Percentiles rank a stretch among this genome's conserved stretches.
phyloP scores from a whole-genome alignment of 1,140 invertebrate species.

The Cataglyphis hispanica region DNA sequence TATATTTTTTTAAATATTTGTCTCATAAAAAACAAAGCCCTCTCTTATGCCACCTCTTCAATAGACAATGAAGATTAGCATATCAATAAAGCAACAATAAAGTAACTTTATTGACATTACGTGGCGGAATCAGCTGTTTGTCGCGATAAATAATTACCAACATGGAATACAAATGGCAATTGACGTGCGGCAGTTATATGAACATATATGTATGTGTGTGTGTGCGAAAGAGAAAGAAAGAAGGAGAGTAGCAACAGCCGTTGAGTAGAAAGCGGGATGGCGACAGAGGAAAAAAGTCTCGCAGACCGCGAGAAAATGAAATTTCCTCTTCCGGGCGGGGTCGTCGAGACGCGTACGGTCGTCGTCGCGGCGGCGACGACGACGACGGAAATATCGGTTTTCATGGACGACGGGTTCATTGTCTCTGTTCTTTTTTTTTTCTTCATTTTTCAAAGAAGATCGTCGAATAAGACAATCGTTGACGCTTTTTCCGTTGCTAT shows the following conservation, averaged over 20 bases:
- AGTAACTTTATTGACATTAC: conserved; percentile 70
- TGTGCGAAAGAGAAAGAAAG: background rate
- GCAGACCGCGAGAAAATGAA: conserved; percentile 68
- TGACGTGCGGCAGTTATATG: conserved; percentile 6
- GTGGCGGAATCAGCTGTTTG: conserved; percentile 67
- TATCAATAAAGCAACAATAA: conserved; percentile 67
- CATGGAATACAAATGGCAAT: conserved; percentile 34
- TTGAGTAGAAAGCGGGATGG: conserved; percentile 5
- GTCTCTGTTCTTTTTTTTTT: conserved; percentile 50
- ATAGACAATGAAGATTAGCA: conserved; percentile 62
- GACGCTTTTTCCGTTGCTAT: background rate
- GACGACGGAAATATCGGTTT: conserved; percentile 74
- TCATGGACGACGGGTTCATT: conserved; percentile 67
- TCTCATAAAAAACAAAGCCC: background rate
- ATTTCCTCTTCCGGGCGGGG: conserved; percentile 71
- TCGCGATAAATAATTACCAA: conserved; percentile 38
- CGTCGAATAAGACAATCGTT: conserved; percentile 10
- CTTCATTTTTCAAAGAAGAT: conserved; percentile 8
- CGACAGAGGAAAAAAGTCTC: conserved; percentile 53
- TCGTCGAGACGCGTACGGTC: conserved; percentile 70
- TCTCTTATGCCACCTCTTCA: background rate
- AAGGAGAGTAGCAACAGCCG: background rate
- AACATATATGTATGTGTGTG: too few relatives aligned
- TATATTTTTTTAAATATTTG: background rate
- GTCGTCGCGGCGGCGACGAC: conserved; percentile 38